phyloP scores from a whole-genome alignment of 2,888 invertebrate species.

The Odontomyia ornata region DNA sequence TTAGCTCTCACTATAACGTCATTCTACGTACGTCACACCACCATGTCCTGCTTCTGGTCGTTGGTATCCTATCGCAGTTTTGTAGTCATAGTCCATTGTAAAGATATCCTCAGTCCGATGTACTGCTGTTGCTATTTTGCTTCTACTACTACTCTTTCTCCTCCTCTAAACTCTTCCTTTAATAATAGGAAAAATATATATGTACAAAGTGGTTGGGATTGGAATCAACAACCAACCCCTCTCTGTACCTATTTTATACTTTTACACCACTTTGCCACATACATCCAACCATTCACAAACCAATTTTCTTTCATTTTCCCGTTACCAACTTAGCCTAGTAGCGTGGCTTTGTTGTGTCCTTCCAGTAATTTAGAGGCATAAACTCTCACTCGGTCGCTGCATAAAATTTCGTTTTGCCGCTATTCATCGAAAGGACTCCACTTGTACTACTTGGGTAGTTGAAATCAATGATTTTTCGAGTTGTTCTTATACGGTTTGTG shows the following conservation, averaged over 20 bases:
- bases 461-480: conserved; percentile 27
- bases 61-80: neutral
- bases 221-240: neutral
- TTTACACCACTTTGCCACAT: neutral
- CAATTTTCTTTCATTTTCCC: conserved; percentile 15
- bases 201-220: neutral
- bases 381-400: neutral
- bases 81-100: neutral
- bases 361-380: conserved; percentile 14
- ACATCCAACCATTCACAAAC: conserved; percentile 1
- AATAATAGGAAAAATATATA: neutral
- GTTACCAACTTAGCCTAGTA: neutral
- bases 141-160: neutral
- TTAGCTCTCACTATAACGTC: neutral
- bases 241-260: neutral
- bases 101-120: neutral
- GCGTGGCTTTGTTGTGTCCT: neutral
- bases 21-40: too few species aligned
- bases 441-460: neutral
- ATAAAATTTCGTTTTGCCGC: neutral
- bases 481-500: neutral
- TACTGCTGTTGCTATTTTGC: neutral
- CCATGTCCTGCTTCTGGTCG: neutral
- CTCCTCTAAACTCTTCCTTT: neutral
- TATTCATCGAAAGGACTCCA: neutral